Percentiles rank a stretch among this genome's conserved stretches.
These are phyloP conservation scores for Reinhardtius hippoglossoides DNA, from an alignment of 2,113 vertebrate species.

Conservation along the genomic window DNA sequence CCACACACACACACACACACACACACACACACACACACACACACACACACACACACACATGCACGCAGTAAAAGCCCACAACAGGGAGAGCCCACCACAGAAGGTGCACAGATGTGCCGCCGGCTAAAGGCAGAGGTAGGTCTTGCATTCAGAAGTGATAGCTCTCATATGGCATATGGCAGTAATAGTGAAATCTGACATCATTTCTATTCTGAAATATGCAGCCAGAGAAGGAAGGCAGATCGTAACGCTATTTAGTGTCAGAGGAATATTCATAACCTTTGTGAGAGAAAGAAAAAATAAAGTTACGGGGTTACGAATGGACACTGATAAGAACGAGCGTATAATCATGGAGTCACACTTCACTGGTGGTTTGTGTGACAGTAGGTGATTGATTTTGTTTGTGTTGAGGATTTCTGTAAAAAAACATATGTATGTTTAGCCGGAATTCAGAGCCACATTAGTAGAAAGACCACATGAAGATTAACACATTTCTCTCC, in stretches of 20 bases:
- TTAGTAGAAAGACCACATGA: slow-evolving; percentile 45
- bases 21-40: slow-evolving; percentile 20
- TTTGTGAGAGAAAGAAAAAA: neutral
- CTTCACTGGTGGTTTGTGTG: slow-evolving; percentile 64
- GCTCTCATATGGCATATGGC: slow-evolving; percentile 78
- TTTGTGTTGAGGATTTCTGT: slow-evolving; percentile 64
- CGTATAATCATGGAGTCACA: slow-evolving; percentile 72
- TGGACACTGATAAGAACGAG: slow-evolving; percentile 64
- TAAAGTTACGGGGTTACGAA: slow-evolving; percentile 5
- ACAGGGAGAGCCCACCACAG: slow-evolving; percentile 73
- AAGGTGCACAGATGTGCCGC: slow-evolving; percentile 84
- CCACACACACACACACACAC: slow-evolving; percentile 7
- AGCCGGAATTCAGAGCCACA: slow-evolving; percentile 22
- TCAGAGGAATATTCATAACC: slow-evolving; percentile 64
- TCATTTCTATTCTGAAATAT: slow-evolving; percentile 77
- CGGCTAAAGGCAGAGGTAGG: slow-evolving; percentile 73
- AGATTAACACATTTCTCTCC: slow-evolving; percentile 43
- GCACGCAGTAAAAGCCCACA: slow-evolving; percentile 54
- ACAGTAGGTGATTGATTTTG: slow-evolving; percentile 75
- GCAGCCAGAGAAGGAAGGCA: slow-evolving; percentile 54
- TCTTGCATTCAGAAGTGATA: slow-evolving; percentile 75
- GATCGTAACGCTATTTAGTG: slow-evolving; percentile 42
- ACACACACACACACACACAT: slow-evolving; percentile 15
- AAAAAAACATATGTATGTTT: slow-evolving; percentile 22
- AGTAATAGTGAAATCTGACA: slow-evolving; percentile 79